Evolutionary conservation across 2,113 vertebrate species (phyloP).

Genomic region (Rhynchopsitta pachyrhyncha): DNA sequence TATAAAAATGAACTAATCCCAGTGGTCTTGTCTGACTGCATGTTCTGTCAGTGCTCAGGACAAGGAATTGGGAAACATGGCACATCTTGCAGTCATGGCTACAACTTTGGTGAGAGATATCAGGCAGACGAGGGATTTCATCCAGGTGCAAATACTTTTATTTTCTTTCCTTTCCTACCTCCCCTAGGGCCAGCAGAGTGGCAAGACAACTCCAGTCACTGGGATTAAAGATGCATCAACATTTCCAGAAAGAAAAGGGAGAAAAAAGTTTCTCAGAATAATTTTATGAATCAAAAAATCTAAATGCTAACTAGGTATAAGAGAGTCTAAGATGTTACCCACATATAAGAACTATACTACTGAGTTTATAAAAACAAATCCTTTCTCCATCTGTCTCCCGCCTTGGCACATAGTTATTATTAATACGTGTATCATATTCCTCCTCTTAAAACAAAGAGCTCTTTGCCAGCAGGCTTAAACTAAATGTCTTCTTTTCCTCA

Average conservation of each 20-base stretch:
- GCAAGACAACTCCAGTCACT: neutral
- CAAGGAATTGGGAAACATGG: conserved; percentile 18
- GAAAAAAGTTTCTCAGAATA: neutral
- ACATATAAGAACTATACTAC: neutral
- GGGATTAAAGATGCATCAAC: neutral
- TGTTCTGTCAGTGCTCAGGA: conserved; percentile 66
- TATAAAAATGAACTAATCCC: conserved; percentile 69
- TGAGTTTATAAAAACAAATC: conserved; percentile 28
- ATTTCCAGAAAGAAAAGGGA: neutral
- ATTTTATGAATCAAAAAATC: neutral
- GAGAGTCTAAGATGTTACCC: neutral
- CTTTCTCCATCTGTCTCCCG: neutral
- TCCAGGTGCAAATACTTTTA: conserved; percentile 1
- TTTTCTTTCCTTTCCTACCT: neutral
- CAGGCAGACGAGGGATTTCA: conserved; percentile 5
- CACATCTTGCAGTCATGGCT: conserved; percentile 24
- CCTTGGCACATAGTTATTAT: neutral
- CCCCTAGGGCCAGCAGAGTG: neutral
- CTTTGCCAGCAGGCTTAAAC: neutral
- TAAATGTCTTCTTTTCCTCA: neutral
- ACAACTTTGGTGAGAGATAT: neutral
- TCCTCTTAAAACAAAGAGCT: neutral
- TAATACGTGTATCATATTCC: neutral
- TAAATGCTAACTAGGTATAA: neutral
- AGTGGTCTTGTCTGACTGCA: conserved; percentile 70